These are phyloP conservation scores for Quiscalus mexicanus DNA, from an alignment of 2,113 vertebrate genomes.

Conservation along the genomic window DNA sequence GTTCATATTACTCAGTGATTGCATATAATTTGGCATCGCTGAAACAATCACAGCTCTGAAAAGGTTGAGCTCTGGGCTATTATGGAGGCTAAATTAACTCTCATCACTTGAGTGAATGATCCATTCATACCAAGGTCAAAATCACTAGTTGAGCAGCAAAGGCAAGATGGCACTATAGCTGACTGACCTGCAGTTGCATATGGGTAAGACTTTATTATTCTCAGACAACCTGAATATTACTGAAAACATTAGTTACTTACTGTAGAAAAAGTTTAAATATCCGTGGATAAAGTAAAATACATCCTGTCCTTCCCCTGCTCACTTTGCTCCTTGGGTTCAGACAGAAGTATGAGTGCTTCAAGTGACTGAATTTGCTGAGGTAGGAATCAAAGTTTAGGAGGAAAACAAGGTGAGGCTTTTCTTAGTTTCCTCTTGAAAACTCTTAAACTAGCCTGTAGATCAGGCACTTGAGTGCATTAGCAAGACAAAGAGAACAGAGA, in stretches of 20 bases:
- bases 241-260: not conserved
- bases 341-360: fast-evolving
- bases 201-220: not conserved
- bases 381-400: not conserved
- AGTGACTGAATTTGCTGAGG: not conserved
- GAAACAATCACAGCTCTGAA: conserved; percentile 38
- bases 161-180: not conserved
- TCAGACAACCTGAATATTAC: not conserved
- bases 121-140: conserved; percentile 65
- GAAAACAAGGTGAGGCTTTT: not conserved
- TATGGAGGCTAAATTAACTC: conserved; percentile 60
- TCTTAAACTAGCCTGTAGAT: not conserved
- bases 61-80: conserved; percentile 56
- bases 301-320: not conserved
- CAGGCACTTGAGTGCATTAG: not conserved
- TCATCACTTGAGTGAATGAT: conserved; percentile 60
- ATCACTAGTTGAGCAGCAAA: conserved; percentile 13
- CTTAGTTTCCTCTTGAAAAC: not conserved
- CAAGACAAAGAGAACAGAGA: not conserved
- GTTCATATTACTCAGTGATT: conserved; percentile 52
- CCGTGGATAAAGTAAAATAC: not conserved
- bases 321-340: not conserved
- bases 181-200: not conserved
- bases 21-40: conserved; percentile 60
- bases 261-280: not conserved